Conservation (phyloP, 2,797 vertebrate species). For the Bryconaethiops microstoma region DNA sequence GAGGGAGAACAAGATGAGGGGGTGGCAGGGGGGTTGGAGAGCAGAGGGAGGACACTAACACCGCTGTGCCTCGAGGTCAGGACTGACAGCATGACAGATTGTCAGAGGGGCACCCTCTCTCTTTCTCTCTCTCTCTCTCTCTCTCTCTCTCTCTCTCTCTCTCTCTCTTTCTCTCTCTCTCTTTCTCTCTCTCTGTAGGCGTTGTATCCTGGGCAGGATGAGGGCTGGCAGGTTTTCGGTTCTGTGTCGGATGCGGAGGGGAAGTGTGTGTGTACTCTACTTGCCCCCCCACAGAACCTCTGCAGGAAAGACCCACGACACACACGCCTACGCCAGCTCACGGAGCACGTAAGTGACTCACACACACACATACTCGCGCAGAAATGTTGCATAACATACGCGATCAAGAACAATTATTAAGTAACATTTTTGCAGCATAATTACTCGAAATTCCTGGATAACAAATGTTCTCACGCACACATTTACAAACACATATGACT, state of each 20-base stretch:
- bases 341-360: conserved; percentile 86
- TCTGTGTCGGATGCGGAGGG: conserved; percentile 93
- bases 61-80: conserved; percentile 78
- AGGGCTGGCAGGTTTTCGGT: conserved; percentile 97
- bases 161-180: conserved; percentile 25
- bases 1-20: conserved; percentile 9
- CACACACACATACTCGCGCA: conserved; percentile 8
- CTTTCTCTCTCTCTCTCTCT: conserved; percentile 14
- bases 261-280: conserved; percentile 92
- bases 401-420: no score
- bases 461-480: no score
- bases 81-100: conserved; percentile 89
- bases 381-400: no score
- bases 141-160: background rate
- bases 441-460: no score
- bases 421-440: no score
- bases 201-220: conserved; percentile 86
- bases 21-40: background rate
- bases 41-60: conserved; percentile 15
- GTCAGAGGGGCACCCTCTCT: conserved; percentile 57
- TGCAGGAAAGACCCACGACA: conserved; percentile 93
- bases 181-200: conserved; percentile 76
- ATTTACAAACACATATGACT: no score
- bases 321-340: conserved; percentile 86
- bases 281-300: conserved; percentile 89